Base-by-base conservation (phyloP, 2,888 invertebrate species). In the Agrenia bidenticulata region DNA sequence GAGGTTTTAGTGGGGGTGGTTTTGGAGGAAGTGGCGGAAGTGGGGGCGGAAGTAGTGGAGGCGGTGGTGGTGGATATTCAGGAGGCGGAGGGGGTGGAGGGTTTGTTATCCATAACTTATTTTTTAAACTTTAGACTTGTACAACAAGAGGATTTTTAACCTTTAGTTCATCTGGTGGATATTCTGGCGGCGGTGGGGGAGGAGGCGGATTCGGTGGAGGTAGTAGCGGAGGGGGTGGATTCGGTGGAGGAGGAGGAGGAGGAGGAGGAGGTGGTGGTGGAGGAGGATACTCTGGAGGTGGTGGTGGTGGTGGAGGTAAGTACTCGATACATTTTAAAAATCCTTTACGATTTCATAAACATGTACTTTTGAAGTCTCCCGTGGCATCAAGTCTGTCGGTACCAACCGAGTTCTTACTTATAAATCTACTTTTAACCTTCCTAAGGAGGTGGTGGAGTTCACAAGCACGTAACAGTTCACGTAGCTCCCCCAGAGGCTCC, bases 391-490 rank as follows among this genome's bases (percentile, higher is more conserved):
- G n/a, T n/a, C n/a, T n/a, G n/a, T n/a, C n/a, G n/a, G n/a, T n/a
- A n/a, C n/a, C n/a, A n/a, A n/a, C n/a, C n/a, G n/a, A n/a, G n/a
- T n/a, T n/a, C n/a, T n/a, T n/a, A n/a, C n/a, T n/a, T n/a, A n/a
- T n/a, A n/a, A n/a, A n/a, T n/a, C n/a, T n/a, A n/a, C n/a, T n/a
- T n/a, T n/a, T 39, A 39, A 39, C 39, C 9, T 9, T 45, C n/a
- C 4, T 32, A 5, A 24, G 26, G 23, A 7, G 51, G 17, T 54
- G 61, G 50, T 17, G 56, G 58, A 15, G 62, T 66, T 21, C 69
- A 69, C 61, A 69, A 69, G 54, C 69, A 69, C 39, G 64, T 69
- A 5, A 66, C 63, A 11, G 65, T 69, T 24, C 69, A 69, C 27
- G 66, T 69, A 26, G 69, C 63, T 5, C 69, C 66, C 9, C 66